phyloP scores from a whole-genome alignment of 2,797 vertebrate genomes.

The Etheostoma nigrum region DNA sequence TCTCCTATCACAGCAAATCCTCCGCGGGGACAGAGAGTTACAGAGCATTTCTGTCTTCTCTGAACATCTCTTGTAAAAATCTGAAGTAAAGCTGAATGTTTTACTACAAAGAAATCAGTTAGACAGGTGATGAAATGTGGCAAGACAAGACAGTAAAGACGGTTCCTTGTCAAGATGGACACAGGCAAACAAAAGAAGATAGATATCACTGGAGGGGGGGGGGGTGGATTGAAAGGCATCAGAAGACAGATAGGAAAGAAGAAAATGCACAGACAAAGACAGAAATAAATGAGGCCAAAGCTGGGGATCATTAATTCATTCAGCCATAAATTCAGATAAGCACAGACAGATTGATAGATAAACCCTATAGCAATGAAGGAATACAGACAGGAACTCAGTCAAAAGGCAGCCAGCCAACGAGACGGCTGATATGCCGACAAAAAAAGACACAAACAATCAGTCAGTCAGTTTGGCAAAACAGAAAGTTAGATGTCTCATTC shows the following conservation, averaged over 20 bases:
- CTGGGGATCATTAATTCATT: slow-evolving; percentile 70
- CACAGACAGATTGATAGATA: slow-evolving; percentile 67
- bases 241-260: slow-evolving; percentile 42
- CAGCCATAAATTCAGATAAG: slow-evolving; percentile 68
- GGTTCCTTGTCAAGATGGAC: slow-evolving; percentile 66
- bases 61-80: slow-evolving; percentile 11
- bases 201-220: slow-evolving; percentile 39
- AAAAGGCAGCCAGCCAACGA: slow-evolving; percentile 45
- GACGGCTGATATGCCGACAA: slow-evolving; percentile 18
- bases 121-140: slow-evolving; percentile 62
- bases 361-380: slow-evolving; percentile 51
- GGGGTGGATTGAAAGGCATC: slow-evolving; percentile 45
- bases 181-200: slow-evolving; percentile 61
- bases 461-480: slow-evolving; percentile 42
- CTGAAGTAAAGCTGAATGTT: slow-evolving; percentile 48
- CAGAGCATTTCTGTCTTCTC: slow-evolving; percentile 20
- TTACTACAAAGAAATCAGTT: slow-evolving; percentile 44
- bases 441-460: slow-evolving; percentile 53
- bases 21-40: slow-evolving; percentile 16
- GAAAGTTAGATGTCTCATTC: slow-evolving; percentile 59
- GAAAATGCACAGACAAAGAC: slow-evolving; percentile 53
- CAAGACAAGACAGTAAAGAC: slow-evolving; percentile 51
- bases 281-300: slow-evolving; percentile 56
- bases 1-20: slow-evolving; percentile 38
- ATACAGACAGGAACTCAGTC: slow-evolving; percentile 51